A percentile compares a stretch with the other conserved stretches of the same genome.
phyloP scores from a whole-genome alignment of 2,113 vertebrate species.

The Heterotis niloticus region DNA sequence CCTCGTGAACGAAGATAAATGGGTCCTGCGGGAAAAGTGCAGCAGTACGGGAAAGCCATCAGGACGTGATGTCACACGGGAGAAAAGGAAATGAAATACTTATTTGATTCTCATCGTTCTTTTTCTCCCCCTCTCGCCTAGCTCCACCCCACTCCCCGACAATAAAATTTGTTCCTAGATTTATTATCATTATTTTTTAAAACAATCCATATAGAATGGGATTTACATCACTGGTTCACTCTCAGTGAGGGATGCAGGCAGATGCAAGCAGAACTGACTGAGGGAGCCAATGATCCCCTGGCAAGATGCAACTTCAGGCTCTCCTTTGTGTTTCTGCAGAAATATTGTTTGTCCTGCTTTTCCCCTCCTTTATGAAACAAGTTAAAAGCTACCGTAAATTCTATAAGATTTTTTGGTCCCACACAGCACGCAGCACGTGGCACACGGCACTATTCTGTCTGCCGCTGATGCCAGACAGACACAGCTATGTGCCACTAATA shows the following conservation, averaged over 20 bases:
- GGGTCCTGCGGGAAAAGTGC: slow-evolving; percentile 39
- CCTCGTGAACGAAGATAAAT: slow-evolving; percentile 50
- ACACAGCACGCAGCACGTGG: too few relatives aligned
- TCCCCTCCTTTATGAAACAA: neutral
- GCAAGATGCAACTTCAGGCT: neutral
- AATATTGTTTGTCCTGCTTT: neutral
- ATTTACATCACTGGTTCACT: neutral
- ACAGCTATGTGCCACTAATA: too few relatives aligned
- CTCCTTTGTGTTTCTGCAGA: neutral
- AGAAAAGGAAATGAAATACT: slow-evolving; percentile 71
- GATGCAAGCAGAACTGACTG: neutral
- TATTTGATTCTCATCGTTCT: slow-evolving; percentile 50
- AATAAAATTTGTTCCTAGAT: slow-evolving; percentile 16
- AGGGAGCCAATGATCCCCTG: too few relatives aligned
- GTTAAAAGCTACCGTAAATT: neutral
- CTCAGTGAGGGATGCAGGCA: neutral
- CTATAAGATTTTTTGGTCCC: neutral
- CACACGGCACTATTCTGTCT: neutral
- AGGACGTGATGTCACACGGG: slow-evolving; percentile 63
- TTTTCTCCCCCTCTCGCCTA: slow-evolving; percentile 8
- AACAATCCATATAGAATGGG: slow-evolving; percentile 22
- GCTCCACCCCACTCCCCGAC: slow-evolving; percentile 10
- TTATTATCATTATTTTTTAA: slow-evolving; percentile 10
- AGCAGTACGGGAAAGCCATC: slow-evolving; percentile 64
- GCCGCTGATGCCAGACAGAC: neutral